Base-by-base conservation (phyloP, 2,888 invertebrate species). In the Lasioglossum marginatum region DNA sequence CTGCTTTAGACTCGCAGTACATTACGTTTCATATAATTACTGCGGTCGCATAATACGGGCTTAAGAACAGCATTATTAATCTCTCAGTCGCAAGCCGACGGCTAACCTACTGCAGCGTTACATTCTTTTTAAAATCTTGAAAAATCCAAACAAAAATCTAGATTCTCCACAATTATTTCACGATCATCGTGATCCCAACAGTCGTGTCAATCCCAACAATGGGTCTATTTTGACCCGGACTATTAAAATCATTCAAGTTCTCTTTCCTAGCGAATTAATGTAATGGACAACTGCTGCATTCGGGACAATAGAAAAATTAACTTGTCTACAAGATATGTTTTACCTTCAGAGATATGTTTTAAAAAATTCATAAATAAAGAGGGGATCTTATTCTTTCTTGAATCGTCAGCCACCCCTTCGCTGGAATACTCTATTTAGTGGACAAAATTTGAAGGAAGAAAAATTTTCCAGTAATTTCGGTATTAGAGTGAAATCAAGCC, bases 51-150 rank as follows among this genome's bases (percentile, higher is more conserved):
- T 37, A 40, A 68, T 68, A 4, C 23, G n/a, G 37, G 23, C 68
- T 68, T 68, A 37, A 68, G 37, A n/a, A 68, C 37, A 68, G 68
- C 23, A 37, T 68, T 68, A 68, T 12, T 68, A 68, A 68, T 68
- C 34, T 68, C 34, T 4, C 23, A 2, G 31, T 31, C 43, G 79
- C 75, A 45, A 4, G 43, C 84, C 84, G 84, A 72, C 84, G 84
- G 84, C 75, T 4, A 63, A 52, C 45, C 10, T 8, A 16, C 63
- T 23, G 34, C 43, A 0, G 23, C 27, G 1, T 57, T 34, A 31
- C 16, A 19, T 40, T 12, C 31, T 40, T 34, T 14, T 63, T 16
- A 16, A 19, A 8, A 19, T 10, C 4, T 48, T 5, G 14, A 2
- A 27, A 6, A 34, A 23, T 63, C n/a, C 19, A 23, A 8, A 37